Evolutionary conservation across 2,797 vertebrate genomes (phyloP).

Genomic region (Oreonectes daqikongensis): DNA sequence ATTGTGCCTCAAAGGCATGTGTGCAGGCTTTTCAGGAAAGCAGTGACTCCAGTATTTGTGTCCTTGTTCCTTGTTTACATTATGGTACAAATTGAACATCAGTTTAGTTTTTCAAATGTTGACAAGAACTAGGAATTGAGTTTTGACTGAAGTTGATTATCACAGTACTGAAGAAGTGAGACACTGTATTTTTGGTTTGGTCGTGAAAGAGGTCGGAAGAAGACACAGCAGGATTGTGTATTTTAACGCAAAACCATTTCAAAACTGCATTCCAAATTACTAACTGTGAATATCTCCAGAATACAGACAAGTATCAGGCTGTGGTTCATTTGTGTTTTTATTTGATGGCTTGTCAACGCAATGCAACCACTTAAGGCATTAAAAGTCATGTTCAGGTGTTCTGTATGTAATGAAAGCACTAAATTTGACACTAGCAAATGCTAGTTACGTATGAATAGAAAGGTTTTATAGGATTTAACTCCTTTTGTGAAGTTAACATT

Average conservation of each 20-base stretch:
- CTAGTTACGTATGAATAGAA: conserved; percentile 67
- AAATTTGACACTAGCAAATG: conserved; percentile 67
- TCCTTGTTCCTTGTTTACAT: conserved; percentile 53
- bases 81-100: conserved; percentile 35
- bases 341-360: conserved; percentile 41
- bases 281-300: conserved; percentile 28
- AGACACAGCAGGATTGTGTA: conserved; percentile 8
- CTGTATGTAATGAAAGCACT: conserved; percentile 68
- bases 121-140: not conserved
- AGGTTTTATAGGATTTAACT: conserved; percentile 74
- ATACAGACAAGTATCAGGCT: conserved; percentile 18
- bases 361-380: conserved; percentile 68
- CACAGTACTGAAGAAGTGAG: not conserved
- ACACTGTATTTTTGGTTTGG: conserved; percentile 5
- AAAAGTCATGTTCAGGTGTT: conserved; percentile 62
- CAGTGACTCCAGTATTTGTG: conserved; percentile 63
- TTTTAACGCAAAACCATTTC: conserved; percentile 34
- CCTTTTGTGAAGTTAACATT: conserved; percentile 73
- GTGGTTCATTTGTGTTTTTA: conserved; percentile 19
- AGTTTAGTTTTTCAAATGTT: not conserved
- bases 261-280: conserved; percentile 29
- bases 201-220: conserved; percentile 22
- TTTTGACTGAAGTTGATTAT: not conserved
- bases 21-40: conserved; percentile 51
- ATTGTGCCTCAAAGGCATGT: conserved; percentile 45